phyloP scores from a whole-genome alignment of 2,888 invertebrate species.

The Augiades crinisus region DNA sequence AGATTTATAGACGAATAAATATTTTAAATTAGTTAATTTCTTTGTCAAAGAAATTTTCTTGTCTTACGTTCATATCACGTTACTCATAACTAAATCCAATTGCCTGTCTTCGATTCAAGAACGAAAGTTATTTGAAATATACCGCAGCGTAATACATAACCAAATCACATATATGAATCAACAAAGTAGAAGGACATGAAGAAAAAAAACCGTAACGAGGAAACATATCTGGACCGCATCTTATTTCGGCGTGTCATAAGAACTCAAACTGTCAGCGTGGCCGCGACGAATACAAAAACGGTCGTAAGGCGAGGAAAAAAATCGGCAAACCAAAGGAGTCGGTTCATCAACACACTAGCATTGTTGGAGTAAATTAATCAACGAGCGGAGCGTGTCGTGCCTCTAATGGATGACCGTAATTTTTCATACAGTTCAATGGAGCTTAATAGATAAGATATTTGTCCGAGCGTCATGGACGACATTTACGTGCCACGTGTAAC shows the following conservation, averaged over 20 bases:
- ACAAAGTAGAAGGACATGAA: neutral
- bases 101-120: neutral
- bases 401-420: conserved; percentile 37
- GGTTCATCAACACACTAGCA: conserved; percentile 49
- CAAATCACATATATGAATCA: neutral
- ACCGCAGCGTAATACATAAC: neutral
- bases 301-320: conserved; percentile 22
- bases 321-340: conserved; percentile 35
- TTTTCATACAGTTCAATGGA: conserved; percentile 39
- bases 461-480: conserved; percentile 32
- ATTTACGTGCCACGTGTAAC: conserved; percentile 25
- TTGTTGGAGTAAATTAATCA: conserved; percentile 48
- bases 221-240: conserved; percentile 2
- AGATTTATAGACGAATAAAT: no score
- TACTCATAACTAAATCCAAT: no score
- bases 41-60: no score
- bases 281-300: conserved; percentile 26
- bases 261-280: conserved; percentile 8
- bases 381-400: conserved; percentile 36
- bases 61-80: no score
- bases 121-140: neutral
- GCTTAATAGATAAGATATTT: conserved; percentile 40
- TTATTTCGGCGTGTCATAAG: conserved; percentile 9
- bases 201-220: conserved; percentile 5
- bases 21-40: no score